Conservation (phyloP, 2,888 invertebrate genomes). For the Pediacus dermestoides region DNA sequence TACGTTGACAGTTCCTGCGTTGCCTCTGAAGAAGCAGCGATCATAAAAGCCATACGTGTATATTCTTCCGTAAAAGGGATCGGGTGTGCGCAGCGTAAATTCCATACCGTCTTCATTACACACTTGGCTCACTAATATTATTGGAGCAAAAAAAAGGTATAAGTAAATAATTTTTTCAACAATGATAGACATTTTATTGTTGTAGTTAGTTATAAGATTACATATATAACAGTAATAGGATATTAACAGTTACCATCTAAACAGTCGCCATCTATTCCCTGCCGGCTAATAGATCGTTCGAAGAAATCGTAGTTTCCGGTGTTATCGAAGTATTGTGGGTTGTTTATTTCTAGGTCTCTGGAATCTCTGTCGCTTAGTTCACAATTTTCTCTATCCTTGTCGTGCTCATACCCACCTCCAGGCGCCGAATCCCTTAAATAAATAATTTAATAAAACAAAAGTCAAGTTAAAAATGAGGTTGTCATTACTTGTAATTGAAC, state of each 20-base stretch:
- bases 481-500: slow-evolving; percentile 75
- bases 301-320: slow-evolving; percentile 83
- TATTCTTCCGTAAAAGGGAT: slow-evolving; percentile 85
- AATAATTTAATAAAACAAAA: background rate
- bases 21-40: slow-evolving; percentile 85
- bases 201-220: background rate
- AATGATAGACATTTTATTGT: slow-evolving; percentile 14
- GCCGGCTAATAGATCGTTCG: slow-evolving; percentile 71
- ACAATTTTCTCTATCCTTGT: slow-evolving; percentile 74
- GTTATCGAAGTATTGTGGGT: slow-evolving; percentile 80
- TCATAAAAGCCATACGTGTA: slow-evolving; percentile 91
- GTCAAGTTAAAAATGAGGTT: background rate
- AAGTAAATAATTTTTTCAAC: too few species aligned
- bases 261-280: slow-evolving; percentile 70
- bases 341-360: slow-evolving; percentile 77
- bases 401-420: slow-evolving; percentile 25
- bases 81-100: slow-evolving; percentile 82
- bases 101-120: slow-evolving; percentile 95
- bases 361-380: slow-evolving; percentile 86
- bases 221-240: too few species aligned
- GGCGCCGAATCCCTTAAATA: slow-evolving; percentile 26
- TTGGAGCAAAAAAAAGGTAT: background rate
- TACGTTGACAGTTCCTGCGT: slow-evolving; percentile 79
- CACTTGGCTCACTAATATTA: slow-evolving; percentile 68
- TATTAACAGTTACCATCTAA: slow-evolving; percentile 67